Conservation (phyloP, 2,888 invertebrate genomes). For the Macrophya annulata region DNA sequence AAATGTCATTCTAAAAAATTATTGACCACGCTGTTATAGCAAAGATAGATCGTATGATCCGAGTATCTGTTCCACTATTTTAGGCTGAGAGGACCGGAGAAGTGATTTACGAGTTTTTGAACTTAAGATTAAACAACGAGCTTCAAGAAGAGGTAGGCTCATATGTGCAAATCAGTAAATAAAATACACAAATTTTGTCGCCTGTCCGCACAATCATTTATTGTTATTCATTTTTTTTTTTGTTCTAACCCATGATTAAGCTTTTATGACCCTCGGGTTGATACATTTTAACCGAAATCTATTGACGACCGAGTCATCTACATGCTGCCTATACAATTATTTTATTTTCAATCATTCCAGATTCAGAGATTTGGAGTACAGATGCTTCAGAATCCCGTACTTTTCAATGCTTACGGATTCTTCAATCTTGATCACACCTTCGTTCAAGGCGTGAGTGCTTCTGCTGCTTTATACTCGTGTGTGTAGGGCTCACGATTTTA, state of each 20-base stretch:
- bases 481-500: not conserved
- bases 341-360: not conserved
- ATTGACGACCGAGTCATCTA: too few relatives aligned
- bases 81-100: slow-evolving; percentile 14
- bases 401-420: slow-evolving; percentile 57
- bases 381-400: slow-evolving; percentile 20
- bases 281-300: too few relatives aligned
- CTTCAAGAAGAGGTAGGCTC: slow-evolving; percentile 15
- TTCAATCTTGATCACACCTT: slow-evolving; percentile 57
- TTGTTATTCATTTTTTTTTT: too few relatives aligned
- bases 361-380: slow-evolving; percentile 7
- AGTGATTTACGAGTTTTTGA: slow-evolving; percentile 2
- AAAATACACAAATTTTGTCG: too few relatives aligned
- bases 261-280: too few relatives aligned
- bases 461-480: not conserved
- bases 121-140: not conserved
- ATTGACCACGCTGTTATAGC: not conserved
- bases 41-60: not conserved
- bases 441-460: not conserved
- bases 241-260: too few relatives aligned
- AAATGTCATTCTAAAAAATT: too few relatives aligned
- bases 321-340: not conserved
- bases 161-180: too few relatives aligned
- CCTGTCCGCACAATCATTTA: too few relatives aligned
- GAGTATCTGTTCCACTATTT: not conserved